Conservation (phyloP, 2,888 invertebrate genomes). For the Dorcus parallelipipedus region DNA sequence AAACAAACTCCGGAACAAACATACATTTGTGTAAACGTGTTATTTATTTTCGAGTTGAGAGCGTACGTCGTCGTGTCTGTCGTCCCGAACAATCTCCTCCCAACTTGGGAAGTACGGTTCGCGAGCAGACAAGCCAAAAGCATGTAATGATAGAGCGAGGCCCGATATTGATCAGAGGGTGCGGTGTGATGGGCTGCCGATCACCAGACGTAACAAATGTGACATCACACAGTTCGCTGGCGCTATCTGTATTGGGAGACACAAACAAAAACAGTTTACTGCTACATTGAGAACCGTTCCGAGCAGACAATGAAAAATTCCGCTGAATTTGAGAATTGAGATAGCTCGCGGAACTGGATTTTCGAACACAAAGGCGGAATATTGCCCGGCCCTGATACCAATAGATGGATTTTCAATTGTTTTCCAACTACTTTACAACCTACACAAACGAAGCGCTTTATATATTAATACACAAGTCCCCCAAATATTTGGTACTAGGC, state of each 20-base stretch:
- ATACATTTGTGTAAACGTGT: conserved; percentile 19
- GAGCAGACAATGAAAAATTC: conserved; percentile 33
- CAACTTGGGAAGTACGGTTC: conserved; percentile 14
- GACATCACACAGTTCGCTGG: conserved; percentile 37
- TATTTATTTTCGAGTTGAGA: conserved; percentile 14
- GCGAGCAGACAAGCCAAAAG: conserved; percentile 20
- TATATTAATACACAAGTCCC: too few relatives aligned
- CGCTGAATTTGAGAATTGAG: conserved; percentile 32
- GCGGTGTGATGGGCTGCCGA: conserved; percentile 31
- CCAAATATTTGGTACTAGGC: too few relatives aligned
- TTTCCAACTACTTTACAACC: conserved; percentile 4
- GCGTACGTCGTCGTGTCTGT: neutral
- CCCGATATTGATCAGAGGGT: conserved; percentile 35
- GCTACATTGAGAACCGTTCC: conserved; percentile 28
- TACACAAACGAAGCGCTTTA: too few relatives aligned
- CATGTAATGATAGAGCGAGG: conserved; percentile 27
- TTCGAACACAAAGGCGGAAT: conserved; percentile 26
- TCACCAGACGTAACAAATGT: conserved; percentile 39
- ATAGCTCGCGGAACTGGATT: conserved; percentile 25
- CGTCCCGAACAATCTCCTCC: neutral
- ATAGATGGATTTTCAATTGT: conserved; percentile 28
- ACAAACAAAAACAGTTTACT: conserved; percentile 33
- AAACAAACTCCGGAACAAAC: conserved; percentile 15
- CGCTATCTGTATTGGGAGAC: conserved; percentile 29
- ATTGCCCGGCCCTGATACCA: conserved; percentile 25